A percentile compares a stretch with the other conserved stretches of the same genome.
Conservation (phyloP, 2,797 vertebrate species). For the Amblyopsis hoosieri region DNA sequence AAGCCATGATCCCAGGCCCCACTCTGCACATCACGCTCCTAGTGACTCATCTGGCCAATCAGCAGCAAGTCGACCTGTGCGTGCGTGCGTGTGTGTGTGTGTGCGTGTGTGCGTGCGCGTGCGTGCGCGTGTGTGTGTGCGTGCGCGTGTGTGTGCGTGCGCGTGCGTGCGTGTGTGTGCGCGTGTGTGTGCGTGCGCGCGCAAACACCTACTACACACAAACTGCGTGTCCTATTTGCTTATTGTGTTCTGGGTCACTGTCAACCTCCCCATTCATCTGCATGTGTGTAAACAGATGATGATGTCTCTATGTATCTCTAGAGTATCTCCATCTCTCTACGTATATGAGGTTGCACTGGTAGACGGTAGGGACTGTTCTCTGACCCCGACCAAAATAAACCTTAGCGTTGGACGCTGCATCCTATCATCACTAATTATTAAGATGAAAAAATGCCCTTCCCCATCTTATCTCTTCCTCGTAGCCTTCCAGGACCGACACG, state of each 20-base stretch:
- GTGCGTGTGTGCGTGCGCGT: neutral
- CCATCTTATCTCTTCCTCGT: slow-evolving; percentile 43
- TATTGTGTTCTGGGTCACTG: no score
- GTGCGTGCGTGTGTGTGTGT: slow-evolving; percentile 69
- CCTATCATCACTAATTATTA: slow-evolving; percentile 23
- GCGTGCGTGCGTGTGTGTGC: slow-evolving; percentile 1
- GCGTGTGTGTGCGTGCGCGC: slow-evolving; percentile 1
- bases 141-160: slow-evolving; percentile 48
- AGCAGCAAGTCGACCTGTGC: slow-evolving; percentile 88
- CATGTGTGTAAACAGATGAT: no score
- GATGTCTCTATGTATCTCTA: no score
- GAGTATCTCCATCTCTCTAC: no score
- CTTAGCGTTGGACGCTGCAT: neutral
- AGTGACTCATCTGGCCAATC: slow-evolving; percentile 86
- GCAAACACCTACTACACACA: neutral
- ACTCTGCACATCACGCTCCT: slow-evolving; percentile 92
- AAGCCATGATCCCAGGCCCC: slow-evolving; percentile 82
- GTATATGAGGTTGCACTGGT: no score
- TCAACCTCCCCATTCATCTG: no score
- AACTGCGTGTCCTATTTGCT: neutral
- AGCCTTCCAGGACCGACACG: slow-evolving; percentile 26
- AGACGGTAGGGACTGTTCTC: no score
- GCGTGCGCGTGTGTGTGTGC: slow-evolving; percentile 58
- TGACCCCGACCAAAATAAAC: no score
- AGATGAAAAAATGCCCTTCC: neutral